Evolutionary conservation across 2,888 invertebrate genomes (phyloP), one percentile per base, ranked within the genome.

Genomic region (Lochmaea crataegi): DNA sequence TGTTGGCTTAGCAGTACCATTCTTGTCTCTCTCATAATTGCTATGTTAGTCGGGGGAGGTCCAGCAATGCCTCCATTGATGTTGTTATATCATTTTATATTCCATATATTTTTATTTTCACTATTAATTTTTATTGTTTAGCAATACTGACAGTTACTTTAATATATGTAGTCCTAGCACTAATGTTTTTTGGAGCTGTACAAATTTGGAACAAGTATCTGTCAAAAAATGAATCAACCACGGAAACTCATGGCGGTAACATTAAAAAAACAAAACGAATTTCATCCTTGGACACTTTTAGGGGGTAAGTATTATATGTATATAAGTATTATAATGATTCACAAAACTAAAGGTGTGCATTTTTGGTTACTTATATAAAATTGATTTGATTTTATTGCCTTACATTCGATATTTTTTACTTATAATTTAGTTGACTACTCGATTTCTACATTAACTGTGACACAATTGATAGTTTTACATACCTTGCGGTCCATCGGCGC

Each of bases 251-350:
- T 41, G 65, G 61, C 11, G 14, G 18, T 78, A 76, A 72, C 2
- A 60, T 14, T 41, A n/a, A 41, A 69, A 74, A 14, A 79, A 86
- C 73, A 88, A 87, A 77, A 86, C 85, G 92, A 76, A 85, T 93
- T 53, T 87, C 90, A 74, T 93, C 94, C 0, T 88, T 95, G 68
- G 95, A 95, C 83, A 91, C 93, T 0, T 94, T 95, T 82, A 89
- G 95, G 86, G 95, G 95, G 94, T 94, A 87, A 86, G 71, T 64
- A 16, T 66, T 48, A 16, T 57, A n/a, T n/a, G n/a, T n/a, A n/a
- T n/a, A n/a, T n/a, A n/a, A 22, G 1, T 4, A 53, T 9, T 12
- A 42, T 11, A 9, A 11, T 42, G 3, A 42, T 42, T 42, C 6
- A 42, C 2, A 42, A 42, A 42, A 42, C 42, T 42, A 42, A 9